Evolutionary conservation across 1,140 invertebrate species (phyloP).

Genomic region (Euglossa dilemma): DNA sequence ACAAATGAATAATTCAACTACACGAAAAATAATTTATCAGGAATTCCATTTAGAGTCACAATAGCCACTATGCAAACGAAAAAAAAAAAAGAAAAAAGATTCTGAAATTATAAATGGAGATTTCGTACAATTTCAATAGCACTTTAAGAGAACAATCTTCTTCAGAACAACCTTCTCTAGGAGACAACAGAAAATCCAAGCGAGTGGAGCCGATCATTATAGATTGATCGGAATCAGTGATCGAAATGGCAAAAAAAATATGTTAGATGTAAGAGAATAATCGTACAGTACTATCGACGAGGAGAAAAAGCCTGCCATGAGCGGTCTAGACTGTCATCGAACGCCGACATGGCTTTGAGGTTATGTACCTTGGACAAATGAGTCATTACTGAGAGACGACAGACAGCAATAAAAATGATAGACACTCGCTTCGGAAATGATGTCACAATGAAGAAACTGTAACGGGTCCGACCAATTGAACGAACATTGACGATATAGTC

Average conservation of each 20-base stretch:
- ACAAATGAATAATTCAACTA: no score
- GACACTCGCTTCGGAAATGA: constrained; percentile 28
- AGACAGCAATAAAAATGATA: neutral
- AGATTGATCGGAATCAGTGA: neutral
- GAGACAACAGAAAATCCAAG: neutral
- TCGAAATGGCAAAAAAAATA: neutral
- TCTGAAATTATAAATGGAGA: neutral
- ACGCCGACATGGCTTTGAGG: constrained; percentile 40
- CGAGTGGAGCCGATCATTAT: constrained; percentile 22
- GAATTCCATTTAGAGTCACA: no score
- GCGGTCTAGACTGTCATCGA: constrained; percentile 19
- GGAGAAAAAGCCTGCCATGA: neutral
- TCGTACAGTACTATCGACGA: neutral
- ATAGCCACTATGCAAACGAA: no score
- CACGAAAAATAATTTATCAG: no score
- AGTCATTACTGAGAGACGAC: constrained; percentile 5
- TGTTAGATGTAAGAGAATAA: neutral
- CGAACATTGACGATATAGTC: constrained; percentile 2
- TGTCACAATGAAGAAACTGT: constrained; percentile 25
- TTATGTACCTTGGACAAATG: constrained; percentile 37
- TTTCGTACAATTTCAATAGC: no score
- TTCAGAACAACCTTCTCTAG: neutral
- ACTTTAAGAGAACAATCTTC: neutral
- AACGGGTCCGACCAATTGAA: constrained; percentile 13
- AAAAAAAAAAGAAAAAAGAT: neutral